phyloP scores from a whole-genome alignment of 2,113 vertebrate species.

The Egretta garzetta region DNA sequence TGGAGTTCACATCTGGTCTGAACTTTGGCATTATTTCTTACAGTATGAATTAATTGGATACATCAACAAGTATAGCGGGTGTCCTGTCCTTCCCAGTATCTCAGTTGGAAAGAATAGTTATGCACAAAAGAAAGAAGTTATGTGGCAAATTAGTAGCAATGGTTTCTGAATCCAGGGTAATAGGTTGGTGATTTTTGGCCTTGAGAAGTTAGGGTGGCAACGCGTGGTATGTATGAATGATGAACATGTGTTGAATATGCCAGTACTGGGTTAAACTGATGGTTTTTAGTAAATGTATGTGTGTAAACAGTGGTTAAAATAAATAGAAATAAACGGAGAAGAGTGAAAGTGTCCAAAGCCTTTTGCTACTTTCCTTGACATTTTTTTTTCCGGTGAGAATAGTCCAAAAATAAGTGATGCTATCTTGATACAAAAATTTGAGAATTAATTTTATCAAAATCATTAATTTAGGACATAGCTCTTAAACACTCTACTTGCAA shows the following conservation, averaged over 20 bases:
- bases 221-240: rapidly evolving
- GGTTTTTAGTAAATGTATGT: not conserved
- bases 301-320: not conserved
- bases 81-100: not conserved
- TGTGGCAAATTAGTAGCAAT: not conserved
- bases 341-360: not conserved
- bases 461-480: not conserved
- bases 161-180: not conserved
- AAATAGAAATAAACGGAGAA: not conserved
- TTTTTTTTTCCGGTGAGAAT: not conserved
- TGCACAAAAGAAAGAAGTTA: not conserved
- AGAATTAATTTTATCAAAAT: not conserved
- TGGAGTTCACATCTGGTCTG: not conserved
- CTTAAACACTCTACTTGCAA: not conserved
- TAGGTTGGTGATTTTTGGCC: not conserved
- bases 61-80: rapidly evolving
- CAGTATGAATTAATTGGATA: not conserved
- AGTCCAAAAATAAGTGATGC: not conserved
- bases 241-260: not conserved
- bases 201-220: not conserved
- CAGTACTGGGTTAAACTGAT: not conserved
- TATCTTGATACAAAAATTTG: not conserved
- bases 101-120: not conserved
- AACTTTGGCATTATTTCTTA: not conserved
- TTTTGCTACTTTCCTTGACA: not conserved